A percentile compares a stretch with the other conserved stretches of the same genome.
Evolutionary conservation across 1,140 invertebrate species (phyloP).

Genomic region (Zaprionus africanus): DNA sequence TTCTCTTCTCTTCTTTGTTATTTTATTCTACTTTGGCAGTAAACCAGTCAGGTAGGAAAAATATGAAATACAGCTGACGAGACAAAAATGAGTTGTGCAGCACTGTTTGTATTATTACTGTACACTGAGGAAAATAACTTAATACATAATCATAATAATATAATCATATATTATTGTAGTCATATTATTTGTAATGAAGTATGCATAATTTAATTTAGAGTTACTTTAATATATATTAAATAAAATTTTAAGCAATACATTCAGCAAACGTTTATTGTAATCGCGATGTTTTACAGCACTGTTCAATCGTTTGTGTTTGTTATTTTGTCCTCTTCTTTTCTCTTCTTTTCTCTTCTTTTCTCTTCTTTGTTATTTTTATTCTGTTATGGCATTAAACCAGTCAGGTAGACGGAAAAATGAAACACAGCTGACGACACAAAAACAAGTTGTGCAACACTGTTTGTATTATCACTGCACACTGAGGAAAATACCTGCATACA

Average conservation of each 20-base stretch:
- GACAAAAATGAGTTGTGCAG: conserved; percentile 3
- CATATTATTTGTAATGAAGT: not conserved
- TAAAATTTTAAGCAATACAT: not conserved
- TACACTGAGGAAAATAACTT: conserved; percentile 13
- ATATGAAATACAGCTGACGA: conserved; percentile 42
- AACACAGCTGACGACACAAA: conserved; percentile 35
- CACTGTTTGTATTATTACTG: conserved; percentile 17
- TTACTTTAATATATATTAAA: not conserved
- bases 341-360: no score
- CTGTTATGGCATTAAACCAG: no score
- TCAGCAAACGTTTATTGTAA: not conserved
- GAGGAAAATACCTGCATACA: not conserved
- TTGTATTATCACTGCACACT: conserved; percentile 12
- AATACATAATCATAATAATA: no score
- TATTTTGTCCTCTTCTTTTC: no score
- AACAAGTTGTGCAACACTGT: conserved; percentile 21
- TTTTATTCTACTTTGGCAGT: conserved; percentile 41
- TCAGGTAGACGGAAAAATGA: conserved; percentile 30
- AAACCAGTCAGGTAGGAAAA: conserved; percentile 16
- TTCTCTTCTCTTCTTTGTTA: conserved; percentile 3
- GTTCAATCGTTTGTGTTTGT: no score
- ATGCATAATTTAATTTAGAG: not conserved
- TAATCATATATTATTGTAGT: no score
- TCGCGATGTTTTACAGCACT: not conserved
- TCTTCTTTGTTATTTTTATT: no score